These are phyloP conservation scores for Cryptoleucopteryx plumbea DNA, from an alignment of 2,113 vertebrate genomes.

Conservation along the genomic window DNA sequence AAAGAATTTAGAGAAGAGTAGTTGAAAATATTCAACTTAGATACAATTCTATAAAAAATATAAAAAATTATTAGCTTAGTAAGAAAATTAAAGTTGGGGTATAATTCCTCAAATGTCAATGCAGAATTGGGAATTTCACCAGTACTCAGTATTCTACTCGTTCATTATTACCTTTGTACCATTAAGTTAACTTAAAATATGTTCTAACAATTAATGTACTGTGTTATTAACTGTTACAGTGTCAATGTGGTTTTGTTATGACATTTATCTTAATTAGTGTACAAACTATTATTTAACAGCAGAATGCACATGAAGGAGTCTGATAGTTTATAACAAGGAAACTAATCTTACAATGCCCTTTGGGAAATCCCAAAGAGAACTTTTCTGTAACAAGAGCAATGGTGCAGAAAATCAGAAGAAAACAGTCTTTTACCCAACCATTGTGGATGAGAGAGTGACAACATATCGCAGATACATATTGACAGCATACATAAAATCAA, in stretches of 20 bases:
- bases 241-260: background rate
- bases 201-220: background rate
- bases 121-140: background rate
- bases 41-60: background rate
- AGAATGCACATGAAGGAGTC: constrained; percentile 8
- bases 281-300: constrained; percentile 38
- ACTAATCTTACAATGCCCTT: background rate
- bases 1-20: background rate
- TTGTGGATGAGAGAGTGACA: background rate
- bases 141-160: background rate
- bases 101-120: background rate
- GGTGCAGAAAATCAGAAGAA: constrained; percentile 8
- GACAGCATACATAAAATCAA: background rate
- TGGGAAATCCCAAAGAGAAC: constrained; percentile 13
- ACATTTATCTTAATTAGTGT: constrained; percentile 48
- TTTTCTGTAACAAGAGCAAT: background rate
- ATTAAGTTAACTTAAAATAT: background rate
- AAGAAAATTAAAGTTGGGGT: background rate
- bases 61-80: background rate
- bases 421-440: background rate
- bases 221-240: constrained; percentile 3
- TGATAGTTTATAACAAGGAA: background rate
- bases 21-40: background rate
- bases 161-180: background rate
- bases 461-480: background rate